phyloP scores from a whole-genome alignment of 92 coral and sea anemone genomes.

The Palythoa grandiflora region DNA sequence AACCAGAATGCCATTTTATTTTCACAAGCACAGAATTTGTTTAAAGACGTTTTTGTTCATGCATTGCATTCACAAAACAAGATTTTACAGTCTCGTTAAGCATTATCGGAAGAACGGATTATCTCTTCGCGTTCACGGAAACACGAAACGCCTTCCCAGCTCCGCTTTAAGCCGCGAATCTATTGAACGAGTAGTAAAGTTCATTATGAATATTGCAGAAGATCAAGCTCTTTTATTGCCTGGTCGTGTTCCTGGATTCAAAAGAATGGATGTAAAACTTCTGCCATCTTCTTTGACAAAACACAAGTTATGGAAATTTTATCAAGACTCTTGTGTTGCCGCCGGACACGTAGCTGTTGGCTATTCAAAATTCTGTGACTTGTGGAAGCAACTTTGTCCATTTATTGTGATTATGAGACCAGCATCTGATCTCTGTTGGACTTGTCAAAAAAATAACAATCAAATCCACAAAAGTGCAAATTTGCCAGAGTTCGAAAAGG shows the following conservation, averaged over 20 bases:
- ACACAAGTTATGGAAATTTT: constrained; percentile 44
- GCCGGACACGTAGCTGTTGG: constrained; percentile 28
- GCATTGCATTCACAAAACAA: constrained; percentile 46
- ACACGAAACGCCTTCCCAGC: constrained; percentile 59
- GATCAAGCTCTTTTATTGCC: constrained; percentile 67
- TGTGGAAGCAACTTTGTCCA: constrained; percentile 66
- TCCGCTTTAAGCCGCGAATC: constrained; percentile 44
- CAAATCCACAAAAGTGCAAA: constrained; percentile 44
- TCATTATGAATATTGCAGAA: constrained; percentile 56
- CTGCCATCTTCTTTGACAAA: constrained; percentile 63
- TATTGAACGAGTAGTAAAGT: constrained; percentile 47
- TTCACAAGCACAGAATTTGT: constrained; percentile 59
- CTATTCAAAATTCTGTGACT: constrained; percentile 63
- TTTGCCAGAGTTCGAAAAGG: constrained; percentile 53
- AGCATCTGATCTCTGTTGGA: constrained; percentile 56
- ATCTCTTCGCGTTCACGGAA: constrained; percentile 50
- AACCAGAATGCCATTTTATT: constrained; percentile 47
- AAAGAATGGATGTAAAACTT: constrained; percentile 56
- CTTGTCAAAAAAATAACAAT: constrained; percentile 60
- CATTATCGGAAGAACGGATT: constrained; percentile 56
- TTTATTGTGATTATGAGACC: constrained; percentile 58
- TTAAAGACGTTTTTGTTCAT: constrained; percentile 58
- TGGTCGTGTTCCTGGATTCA: constrained; percentile 70
- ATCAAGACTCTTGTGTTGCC: constrained; percentile 15
- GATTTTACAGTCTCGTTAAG: constrained; percentile 57